phyloP scores from a whole-genome alignment of 2,888 invertebrate genomes.

The Pasiphila rectangulata region DNA sequence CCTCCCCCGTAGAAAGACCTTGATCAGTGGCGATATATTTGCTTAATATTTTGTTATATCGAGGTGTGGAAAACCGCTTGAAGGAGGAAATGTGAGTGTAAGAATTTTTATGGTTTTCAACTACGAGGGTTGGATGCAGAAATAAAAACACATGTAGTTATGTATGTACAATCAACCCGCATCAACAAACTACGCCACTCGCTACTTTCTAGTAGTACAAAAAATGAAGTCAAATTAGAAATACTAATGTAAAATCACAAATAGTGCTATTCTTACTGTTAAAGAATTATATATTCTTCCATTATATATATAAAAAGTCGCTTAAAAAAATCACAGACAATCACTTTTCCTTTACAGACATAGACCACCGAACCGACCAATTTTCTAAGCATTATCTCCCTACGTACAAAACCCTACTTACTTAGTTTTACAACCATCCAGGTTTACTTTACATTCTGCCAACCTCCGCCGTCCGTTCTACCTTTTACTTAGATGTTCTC shows the following conservation, averaged over 20 bases:
- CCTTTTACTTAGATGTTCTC: conserved; percentile 53
- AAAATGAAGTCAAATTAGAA: conserved; percentile 72
- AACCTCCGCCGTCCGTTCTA: conserved; percentile 46
- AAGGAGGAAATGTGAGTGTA: conserved; percentile 8
- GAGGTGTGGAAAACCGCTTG: neutral
- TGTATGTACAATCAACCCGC: conserved; percentile 77
- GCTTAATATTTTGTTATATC: neutral
- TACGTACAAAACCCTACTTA: conserved; percentile 79
- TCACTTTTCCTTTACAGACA: conserved; percentile 80
- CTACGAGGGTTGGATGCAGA: conserved; percentile 41
- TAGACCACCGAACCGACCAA: conserved; percentile 75
- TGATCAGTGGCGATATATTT: neutral
- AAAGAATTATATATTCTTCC: conserved; percentile 76
- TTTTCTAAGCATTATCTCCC: conserved; percentile 75
- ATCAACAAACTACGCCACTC: conserved; percentile 54
- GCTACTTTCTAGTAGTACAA: conserved; percentile 66
- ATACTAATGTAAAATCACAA: conserved; percentile 80
- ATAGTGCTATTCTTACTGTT: conserved; percentile 81
- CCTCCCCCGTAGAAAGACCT: conserved; percentile 33
- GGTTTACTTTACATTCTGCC: conserved; percentile 67
- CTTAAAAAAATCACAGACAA: conserved; percentile 83
- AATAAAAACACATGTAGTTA: conserved; percentile 36
- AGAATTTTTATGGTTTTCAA: conserved; percentile 13
- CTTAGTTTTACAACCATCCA: conserved; percentile 80
- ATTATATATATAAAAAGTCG: conserved; percentile 80